phyloP scores from a whole-genome alignment of 2,888 invertebrate genomes.

The Notocelia uddmanniana region DNA sequence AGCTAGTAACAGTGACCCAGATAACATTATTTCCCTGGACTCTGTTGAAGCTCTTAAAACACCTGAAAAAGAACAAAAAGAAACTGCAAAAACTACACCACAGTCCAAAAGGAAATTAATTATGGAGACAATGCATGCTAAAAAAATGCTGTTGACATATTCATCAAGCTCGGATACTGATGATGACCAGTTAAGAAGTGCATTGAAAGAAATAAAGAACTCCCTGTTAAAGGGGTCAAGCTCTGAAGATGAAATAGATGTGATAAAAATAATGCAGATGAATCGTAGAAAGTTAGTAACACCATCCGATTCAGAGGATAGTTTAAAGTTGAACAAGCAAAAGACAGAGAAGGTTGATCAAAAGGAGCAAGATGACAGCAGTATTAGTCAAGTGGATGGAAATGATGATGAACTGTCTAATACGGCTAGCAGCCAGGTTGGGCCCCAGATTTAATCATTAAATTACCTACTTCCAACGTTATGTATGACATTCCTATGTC shows the following conservation, averaged over 20 bases:
- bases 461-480: background rate
- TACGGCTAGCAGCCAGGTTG: constrained; percentile 74
- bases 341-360: constrained; percentile 36
- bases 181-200: constrained; percentile 64
- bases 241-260: constrained; percentile 58
- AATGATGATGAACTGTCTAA: constrained; percentile 58
- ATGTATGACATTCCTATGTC: constrained; percentile 26
- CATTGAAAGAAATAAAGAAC: constrained; percentile 62
- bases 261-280: constrained; percentile 39
- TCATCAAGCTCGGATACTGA: constrained; percentile 76
- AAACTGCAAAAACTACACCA: constrained; percentile 52
- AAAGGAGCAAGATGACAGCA: constrained; percentile 44
- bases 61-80: constrained; percentile 50
- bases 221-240: constrained; percentile 58
- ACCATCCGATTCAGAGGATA: constrained; percentile 58
- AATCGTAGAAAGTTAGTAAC: constrained; percentile 43
- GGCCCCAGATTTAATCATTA: constrained; percentile 52
- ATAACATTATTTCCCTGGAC: background rate
- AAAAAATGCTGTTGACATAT: constrained; percentile 68
- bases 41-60: constrained; percentile 32
- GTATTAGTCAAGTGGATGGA: constrained; percentile 52
- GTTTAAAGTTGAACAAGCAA: constrained; percentile 49
- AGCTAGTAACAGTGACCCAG: background rate
- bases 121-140: constrained; percentile 71
- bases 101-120: constrained; percentile 64